Evolutionary conservation across 2,113 vertebrate species (phyloP).

Genomic region (Xiphophorus maculatus): DNA sequence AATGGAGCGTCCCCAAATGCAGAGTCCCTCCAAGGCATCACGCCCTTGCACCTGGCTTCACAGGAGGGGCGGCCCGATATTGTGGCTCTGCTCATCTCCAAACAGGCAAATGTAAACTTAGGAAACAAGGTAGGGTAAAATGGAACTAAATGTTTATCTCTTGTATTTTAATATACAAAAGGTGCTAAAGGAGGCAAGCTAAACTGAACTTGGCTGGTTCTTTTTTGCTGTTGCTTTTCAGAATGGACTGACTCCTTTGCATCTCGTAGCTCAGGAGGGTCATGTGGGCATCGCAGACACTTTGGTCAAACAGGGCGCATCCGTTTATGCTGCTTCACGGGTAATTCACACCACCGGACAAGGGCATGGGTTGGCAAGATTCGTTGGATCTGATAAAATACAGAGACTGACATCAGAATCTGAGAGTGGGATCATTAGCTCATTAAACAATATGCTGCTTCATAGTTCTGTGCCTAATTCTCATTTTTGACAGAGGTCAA

Average conservation of each 20-base stretch:
- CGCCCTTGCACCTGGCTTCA: conserved; percentile 92
- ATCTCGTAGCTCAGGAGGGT: conserved; percentile 95
- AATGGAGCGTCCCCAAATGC: conserved; percentile 88
- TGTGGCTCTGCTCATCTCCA: conserved; percentile 91
- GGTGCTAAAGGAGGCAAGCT: not conserved
- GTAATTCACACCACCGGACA: conserved; percentile 71
- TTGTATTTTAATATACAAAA: not conserved
- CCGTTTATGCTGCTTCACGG: conserved; percentile 87
- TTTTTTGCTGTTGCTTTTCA: conserved; percentile 60
- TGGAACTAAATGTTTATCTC: not conserved
- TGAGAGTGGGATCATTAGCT: not conserved
- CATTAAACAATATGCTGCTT: not conserved
- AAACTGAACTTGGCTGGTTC: not conserved
- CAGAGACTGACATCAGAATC: not conserved
- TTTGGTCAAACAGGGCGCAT: conserved; percentile 90
- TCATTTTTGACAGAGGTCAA: not conserved
- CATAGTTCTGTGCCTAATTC: not conserved
- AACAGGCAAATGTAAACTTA: conserved; percentile 91
- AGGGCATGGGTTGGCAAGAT: not conserved
- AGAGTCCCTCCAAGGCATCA: conserved; percentile 92
- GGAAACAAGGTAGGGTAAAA: conserved; percentile 88
- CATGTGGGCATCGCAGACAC: conserved; percentile 92
- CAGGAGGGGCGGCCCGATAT: conserved; percentile 93
- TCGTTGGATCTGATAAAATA: not conserved
- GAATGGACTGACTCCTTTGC: conserved; percentile 94